Conservation (phyloP, 2,797 vertebrate species). For the Periophthalmus magnuspinnatus region DNA sequence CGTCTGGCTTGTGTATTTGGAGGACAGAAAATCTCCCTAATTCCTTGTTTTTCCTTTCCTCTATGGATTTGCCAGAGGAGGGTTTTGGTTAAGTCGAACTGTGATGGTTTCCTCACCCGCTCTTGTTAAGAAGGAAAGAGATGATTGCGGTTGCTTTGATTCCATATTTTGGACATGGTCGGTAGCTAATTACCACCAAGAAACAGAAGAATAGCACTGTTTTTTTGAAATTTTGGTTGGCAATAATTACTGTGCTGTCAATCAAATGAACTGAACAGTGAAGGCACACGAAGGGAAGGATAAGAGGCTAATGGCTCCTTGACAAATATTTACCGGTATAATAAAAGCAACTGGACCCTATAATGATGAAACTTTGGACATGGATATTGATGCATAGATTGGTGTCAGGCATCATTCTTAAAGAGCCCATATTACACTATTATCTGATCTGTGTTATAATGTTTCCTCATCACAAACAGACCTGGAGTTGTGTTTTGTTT, state of each 20-base stretch:
- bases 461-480: too few relatives aligned
- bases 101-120: slow-evolving; percentile 64
- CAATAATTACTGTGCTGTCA: slow-evolving; percentile 38
- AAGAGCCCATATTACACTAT: too few relatives aligned
- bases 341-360: slow-evolving; percentile 45
- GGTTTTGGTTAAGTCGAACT: slow-evolving; percentile 64
- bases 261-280: slow-evolving; percentile 35
- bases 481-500: too few relatives aligned
- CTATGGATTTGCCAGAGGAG: slow-evolving; percentile 69
- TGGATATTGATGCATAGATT: slow-evolving; percentile 53
- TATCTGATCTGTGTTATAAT: too few relatives aligned
- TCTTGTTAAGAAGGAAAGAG: slow-evolving; percentile 54
- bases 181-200: slow-evolving; percentile 56
- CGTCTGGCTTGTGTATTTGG: slow-evolving; percentile 64
- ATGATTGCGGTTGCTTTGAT: slow-evolving; percentile 66
- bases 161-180: slow-evolving; percentile 46
- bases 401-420: slow-evolving; percentile 46
- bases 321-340: slow-evolving; percentile 34
- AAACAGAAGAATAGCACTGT: slow-evolving; percentile 34
- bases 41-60: slow-evolving; percentile 68
- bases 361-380: slow-evolving; percentile 31
- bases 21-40: slow-evolving; percentile 71
- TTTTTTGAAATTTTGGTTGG: slow-evolving; percentile 41
- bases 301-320: slow-evolving; percentile 20
- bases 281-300: slow-evolving; percentile 13